Percentiles rank a stretch among this genome's conserved stretches.
Evolutionary conservation across 2,888 invertebrate species (phyloP).

Genomic region (Venusia cambrica): DNA sequence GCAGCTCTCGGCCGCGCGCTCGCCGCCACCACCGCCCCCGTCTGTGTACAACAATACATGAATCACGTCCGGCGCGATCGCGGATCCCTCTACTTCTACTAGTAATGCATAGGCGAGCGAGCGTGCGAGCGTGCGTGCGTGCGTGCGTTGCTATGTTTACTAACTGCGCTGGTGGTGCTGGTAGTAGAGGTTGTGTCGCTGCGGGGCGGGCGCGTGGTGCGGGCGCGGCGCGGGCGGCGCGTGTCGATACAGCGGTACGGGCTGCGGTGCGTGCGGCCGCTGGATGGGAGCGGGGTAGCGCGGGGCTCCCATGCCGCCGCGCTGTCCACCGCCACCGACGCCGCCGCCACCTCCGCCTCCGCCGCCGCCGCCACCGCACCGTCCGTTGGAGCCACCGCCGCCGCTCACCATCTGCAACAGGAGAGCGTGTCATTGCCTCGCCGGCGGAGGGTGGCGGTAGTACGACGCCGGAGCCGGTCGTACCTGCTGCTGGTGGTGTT

Average conservation of each 20-base stretch:
- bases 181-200: slow-evolving; percentile 62
- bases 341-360: slow-evolving; percentile 41
- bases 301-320: slow-evolving; percentile 59
- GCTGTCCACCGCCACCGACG: slow-evolving; percentile 40
- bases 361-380: slow-evolving; percentile 49
- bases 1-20: slow-evolving; percentile 49
- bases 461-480: slow-evolving; percentile 42
- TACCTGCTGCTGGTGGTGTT: slow-evolving; percentile 63
- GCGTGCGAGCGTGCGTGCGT: slow-evolving; percentile 14
- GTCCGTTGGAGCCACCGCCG: slow-evolving; percentile 60
- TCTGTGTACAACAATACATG: slow-evolving; percentile 35
- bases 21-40: slow-evolving; percentile 48
- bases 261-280: slow-evolving; percentile 71
- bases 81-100: slow-evolving; percentile 12
- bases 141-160: slow-evolving; percentile 35
- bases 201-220: slow-evolving; percentile 35
- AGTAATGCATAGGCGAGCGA: slow-evolving; percentile 10
- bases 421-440: not conserved
- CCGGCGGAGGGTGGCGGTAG: slow-evolving; percentile 30
- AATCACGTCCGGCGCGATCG: slow-evolving; percentile 13
- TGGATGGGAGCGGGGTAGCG: slow-evolving; percentile 81
- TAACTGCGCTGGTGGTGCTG: slow-evolving; percentile 74
- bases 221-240: slow-evolving; percentile 47
- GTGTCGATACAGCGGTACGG: slow-evolving; percentile 58
- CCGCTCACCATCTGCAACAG: slow-evolving; percentile 58